Conservation (phyloP, 2,113 vertebrate genomes). For the Xiphorhynchus elegans region DNA sequence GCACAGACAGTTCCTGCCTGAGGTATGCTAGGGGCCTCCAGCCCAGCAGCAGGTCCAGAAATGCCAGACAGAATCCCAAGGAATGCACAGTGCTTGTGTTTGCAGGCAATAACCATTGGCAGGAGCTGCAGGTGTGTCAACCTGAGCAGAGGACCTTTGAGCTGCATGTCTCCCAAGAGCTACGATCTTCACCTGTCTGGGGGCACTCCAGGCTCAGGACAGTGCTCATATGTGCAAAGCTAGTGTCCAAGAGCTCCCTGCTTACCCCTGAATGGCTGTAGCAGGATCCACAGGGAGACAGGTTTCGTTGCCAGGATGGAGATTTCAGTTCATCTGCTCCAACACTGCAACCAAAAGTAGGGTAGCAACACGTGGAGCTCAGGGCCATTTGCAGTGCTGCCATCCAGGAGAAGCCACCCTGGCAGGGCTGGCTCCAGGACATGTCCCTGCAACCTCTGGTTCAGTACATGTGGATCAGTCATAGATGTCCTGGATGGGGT, state of each 20-base stretch:
- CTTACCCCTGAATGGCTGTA: background rate
- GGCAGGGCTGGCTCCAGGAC: fast-evolving
- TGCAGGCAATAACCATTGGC: fast-evolving
- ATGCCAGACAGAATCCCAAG: background rate
- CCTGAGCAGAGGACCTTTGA: background rate
- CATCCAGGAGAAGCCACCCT: background rate
- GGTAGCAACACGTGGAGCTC: background rate
- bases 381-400: background rate
- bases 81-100: background rate
- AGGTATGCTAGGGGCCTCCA: background rate
- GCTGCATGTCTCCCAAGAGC: background rate
- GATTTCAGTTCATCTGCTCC: background rate
- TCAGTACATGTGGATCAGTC: fast-evolving
- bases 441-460: background rate
- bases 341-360: background rate
- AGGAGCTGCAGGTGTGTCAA: background rate
- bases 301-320: background rate
- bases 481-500: background rate
- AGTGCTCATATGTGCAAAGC: background rate
- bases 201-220: background rate
- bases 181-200: background rate
- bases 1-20: background rate
- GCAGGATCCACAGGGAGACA: background rate
- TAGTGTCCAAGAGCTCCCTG: background rate
- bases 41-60: background rate